Evolutionary conservation across 2,888 invertebrate species (phyloP), one percentile per base, ranked within the genome.

Genomic region (Philopedon plagiatum): DNA sequence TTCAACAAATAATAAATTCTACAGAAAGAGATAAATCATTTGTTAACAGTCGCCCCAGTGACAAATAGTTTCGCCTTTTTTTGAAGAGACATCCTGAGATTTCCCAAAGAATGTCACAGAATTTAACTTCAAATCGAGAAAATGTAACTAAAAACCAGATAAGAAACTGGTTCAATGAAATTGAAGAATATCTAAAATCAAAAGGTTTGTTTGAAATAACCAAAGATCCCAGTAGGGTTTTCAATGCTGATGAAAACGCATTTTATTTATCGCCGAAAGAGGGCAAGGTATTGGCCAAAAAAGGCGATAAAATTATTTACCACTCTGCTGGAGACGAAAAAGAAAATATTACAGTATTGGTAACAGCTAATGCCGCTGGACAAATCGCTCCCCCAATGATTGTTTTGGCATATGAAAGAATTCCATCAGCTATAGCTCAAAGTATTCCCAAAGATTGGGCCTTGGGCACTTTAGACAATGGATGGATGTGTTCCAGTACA

Each of bases 111-210:
- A 34, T 57, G 18, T 29, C 34, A 13, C 29, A 57, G 13, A 34
- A 29, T 57, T 57, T 57, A 34, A 29, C 34, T 13, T 15, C 34
- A 32, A 32, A 15, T 13, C 7, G 57, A 32, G 57, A 57, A 32
- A 57, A 29, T 57, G 57, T 34, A 13, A 32, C 57, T 29, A 34
- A 57, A 34, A 29, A 57, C 19, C 57, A 57, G 32, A 29, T 57
- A 26, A n/a, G 57, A 34, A 32, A 7, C 13, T 57, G n/a, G n/a
- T n/a, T n/a, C n/a, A n/a, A n/a, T n/a, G n/a, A n/a, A n/a, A n/a
- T n/a, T n/a, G n/a, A n/a, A 34, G 57, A 26, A 26, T 57, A 29
- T 32, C 15, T 57, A 15, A 15, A 32, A 18, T 34, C 34, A 13
- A 29, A 57, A 7, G 18, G 13, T 57, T 32, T 57, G 4, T 57